Percentiles rank a stretch among this genome's conserved stretches.
phyloP scores from a whole-genome alignment of 2,888 invertebrate genomes.

The Trichopria drosophilae region DNA sequence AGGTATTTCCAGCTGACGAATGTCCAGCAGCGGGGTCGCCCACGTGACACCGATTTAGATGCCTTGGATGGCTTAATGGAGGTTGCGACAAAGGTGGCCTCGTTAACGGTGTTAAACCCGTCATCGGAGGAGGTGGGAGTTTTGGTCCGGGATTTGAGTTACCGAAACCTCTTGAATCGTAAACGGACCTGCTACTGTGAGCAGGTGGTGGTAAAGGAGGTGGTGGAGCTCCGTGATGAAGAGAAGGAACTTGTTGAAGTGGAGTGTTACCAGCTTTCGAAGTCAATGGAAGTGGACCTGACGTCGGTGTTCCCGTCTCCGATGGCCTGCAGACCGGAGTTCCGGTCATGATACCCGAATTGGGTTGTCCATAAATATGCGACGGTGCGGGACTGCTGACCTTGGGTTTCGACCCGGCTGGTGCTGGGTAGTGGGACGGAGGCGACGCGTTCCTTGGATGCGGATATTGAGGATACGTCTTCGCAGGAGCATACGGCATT shows the following conservation, averaged over 20 bases:
- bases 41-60: no score
- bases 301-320: slow-evolving; percentile 50
- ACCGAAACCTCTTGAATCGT: slow-evolving; percentile 52
- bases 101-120: slow-evolving; percentile 53
- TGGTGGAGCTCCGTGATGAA: slow-evolving; percentile 60
- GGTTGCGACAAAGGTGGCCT: no score
- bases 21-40: no score
- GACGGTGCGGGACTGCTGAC: slow-evolving; percentile 79
- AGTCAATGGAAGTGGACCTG: slow-evolving; percentile 63
- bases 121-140: slow-evolving; percentile 56
- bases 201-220: slow-evolving; percentile 57
- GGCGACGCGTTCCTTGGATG: slow-evolving; percentile 59
- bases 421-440: slow-evolving; percentile 60
- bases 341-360: slow-evolving; percentile 64
- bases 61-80: no score
- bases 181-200: slow-evolving; percentile 59
- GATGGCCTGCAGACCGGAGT: slow-evolving; percentile 62
- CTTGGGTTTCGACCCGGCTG: slow-evolving; percentile 61
- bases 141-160: slow-evolving; percentile 46
- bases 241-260: slow-evolving; percentile 35
- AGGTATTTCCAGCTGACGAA: no score
- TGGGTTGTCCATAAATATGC: slow-evolving; percentile 72
- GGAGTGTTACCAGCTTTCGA: slow-evolving; percentile 61
- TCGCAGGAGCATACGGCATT: slow-evolving; percentile 53
- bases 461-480: slow-evolving; percentile 58